Evolutionary conservation across 2,797 vertebrate genomes (phyloP).

Genomic region (Zalophus californianus): DNA sequence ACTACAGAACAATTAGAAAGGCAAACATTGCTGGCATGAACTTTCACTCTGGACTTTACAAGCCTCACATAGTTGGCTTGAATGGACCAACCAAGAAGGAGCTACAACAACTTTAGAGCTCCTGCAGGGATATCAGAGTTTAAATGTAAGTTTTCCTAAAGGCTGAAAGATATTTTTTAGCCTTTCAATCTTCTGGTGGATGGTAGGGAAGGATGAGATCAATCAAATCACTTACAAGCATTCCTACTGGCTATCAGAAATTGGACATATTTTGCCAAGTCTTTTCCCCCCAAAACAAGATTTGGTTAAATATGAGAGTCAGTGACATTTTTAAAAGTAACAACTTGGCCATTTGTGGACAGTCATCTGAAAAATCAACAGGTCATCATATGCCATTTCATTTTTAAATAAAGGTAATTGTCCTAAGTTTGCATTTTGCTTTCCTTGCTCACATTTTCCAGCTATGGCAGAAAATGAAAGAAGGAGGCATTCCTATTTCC

Average conservation of each 20-base stretch:
- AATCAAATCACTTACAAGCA: background rate
- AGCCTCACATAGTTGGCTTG: background rate
- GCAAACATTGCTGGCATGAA: background rate
- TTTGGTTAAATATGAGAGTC: background rate
- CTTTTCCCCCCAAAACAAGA: background rate
- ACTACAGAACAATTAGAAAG: background rate
- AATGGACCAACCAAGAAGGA: background rate
- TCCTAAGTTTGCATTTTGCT: background rate
- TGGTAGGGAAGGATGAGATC: background rate
- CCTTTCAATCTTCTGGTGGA: background rate
- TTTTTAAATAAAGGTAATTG: background rate
- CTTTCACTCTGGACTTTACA: background rate
- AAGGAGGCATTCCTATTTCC: background rate
- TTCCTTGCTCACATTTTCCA: background rate
- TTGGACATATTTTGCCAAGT: background rate
- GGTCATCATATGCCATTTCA: background rate
- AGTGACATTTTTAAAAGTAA: background rate
- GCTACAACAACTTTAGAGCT: background rate
- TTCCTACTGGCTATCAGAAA: background rate
- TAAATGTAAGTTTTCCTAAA: background rate
- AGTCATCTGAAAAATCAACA: background rate
- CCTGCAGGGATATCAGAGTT: background rate
- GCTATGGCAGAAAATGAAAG: background rate
- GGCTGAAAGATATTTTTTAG: background rate
- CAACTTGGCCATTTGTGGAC: background rate